A percentile compares a stretch with the other conserved stretches of the same genome.
phyloP scores from a whole-genome alignment of 1,140 invertebrate species.

The Drosophila busckii region DNA sequence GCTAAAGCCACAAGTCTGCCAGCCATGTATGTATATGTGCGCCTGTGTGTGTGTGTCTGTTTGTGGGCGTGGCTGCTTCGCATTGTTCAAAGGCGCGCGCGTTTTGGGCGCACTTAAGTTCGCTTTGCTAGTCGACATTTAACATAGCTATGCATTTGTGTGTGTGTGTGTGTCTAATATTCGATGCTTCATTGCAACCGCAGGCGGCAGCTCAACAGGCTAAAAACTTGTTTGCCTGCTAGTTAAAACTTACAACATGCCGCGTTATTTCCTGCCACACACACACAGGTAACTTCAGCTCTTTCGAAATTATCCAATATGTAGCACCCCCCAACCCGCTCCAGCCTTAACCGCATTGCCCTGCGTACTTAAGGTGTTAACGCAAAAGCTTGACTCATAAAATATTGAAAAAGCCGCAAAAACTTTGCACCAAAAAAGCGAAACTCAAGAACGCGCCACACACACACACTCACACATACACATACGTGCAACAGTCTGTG shows the following conservation, averaged over 20 bases:
- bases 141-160: conserved; percentile 19
- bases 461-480: conserved; percentile 18
- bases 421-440: conserved; percentile 70
- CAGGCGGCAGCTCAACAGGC: conserved; percentile 57
- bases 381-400: conserved; percentile 78
- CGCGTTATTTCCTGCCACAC: conserved; percentile 72
- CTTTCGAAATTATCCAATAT: too few species aligned
- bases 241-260: conserved; percentile 75
- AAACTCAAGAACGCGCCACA: conserved; percentile 3
- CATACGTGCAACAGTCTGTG: not conserved
- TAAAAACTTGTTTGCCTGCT: conserved; percentile 53
- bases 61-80: conserved; percentile 36
- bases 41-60: conserved; percentile 7
- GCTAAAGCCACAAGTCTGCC: conserved; percentile 14
- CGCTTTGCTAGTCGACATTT: conserved; percentile 55
- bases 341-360: conserved; percentile 52
- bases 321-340: not conserved
- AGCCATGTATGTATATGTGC: conserved; percentile 3
- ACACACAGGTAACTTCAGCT: too few species aligned
- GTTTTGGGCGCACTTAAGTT: conserved; percentile 50
- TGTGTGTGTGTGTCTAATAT: conserved; percentile 36
- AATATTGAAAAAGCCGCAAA: conserved; percentile 79
- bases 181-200: conserved; percentile 74
- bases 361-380: conserved; percentile 76
- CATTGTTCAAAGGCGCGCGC: conserved; percentile 50